phyloP scores from a whole-genome alignment of 1,140 invertebrate genomes.

The Idris sp. region DNA sequence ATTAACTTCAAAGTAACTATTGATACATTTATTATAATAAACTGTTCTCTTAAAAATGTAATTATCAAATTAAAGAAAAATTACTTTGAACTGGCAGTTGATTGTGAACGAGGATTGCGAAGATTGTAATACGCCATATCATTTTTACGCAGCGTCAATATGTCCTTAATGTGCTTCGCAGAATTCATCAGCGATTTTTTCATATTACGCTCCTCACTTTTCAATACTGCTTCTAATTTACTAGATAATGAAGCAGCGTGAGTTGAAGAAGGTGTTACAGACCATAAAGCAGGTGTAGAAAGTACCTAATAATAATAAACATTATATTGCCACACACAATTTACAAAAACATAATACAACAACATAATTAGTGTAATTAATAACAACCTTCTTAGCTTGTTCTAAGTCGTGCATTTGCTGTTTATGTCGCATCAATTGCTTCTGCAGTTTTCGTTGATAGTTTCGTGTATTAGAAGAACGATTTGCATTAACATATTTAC shows the following conservation, averaged over 20 bases:
- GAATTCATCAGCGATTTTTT: constrained; percentile 78
- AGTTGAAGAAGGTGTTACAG: constrained; percentile 70
- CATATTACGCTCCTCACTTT: constrained; percentile 81
- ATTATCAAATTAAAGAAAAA: constrained; percentile 13
- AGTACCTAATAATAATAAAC: constrained; percentile 45
- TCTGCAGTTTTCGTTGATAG: constrained; percentile 85
- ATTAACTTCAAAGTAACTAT: too few relatives aligned
- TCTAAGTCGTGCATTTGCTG: constrained; percentile 86
- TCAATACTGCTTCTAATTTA: constrained; percentile 79
- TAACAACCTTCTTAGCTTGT: constrained; percentile 80
- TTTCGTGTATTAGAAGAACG: constrained; percentile 75
- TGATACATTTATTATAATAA: too few relatives aligned
- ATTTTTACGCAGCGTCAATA: constrained; percentile 69
- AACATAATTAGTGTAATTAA: too few relatives aligned
- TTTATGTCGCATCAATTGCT: constrained; percentile 84
- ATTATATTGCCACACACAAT: too few relatives aligned
- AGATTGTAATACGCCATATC: constrained; percentile 66
- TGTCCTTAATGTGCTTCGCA: constrained; percentile 73
- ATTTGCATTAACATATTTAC: constrained; percentile 77
- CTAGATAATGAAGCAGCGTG: constrained; percentile 77
- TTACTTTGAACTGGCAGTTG: constrained; percentile 69
- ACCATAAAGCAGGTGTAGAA: constrained; percentile 70
- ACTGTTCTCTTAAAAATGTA: too few relatives aligned
- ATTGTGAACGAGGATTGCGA: constrained; percentile 64
- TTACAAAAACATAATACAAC: too few relatives aligned